phyloP scores from a whole-genome alignment of 2,113 vertebrate species.

The Oncorhynchus kisutch region DNA sequence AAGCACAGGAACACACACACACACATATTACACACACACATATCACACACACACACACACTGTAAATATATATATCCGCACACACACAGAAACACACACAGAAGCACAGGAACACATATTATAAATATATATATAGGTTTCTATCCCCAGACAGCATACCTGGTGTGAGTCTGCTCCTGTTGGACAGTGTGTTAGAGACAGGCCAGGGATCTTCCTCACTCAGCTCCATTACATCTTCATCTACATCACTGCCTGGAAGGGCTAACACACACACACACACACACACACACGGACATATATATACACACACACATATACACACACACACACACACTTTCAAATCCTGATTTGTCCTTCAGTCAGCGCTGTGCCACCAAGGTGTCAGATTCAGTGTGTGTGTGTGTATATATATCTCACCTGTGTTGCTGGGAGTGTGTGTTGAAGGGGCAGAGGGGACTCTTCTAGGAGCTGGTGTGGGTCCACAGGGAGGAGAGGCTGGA shows the following conservation, averaged over 20 bases:
- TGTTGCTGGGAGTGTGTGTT: not conserved
- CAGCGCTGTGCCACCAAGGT: no score
- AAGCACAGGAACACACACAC: not conserved
- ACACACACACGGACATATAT: not conserved
- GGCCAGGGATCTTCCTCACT: slow-evolving; percentile 20
- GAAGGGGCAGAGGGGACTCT: slow-evolving; percentile 9
- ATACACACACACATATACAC: not conserved
- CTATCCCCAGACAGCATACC: slow-evolving; percentile 40
- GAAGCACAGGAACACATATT: slow-evolving; percentile 6
- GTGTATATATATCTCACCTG: not conserved
- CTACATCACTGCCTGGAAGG: slow-evolving; percentile 20
- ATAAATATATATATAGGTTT: no score
- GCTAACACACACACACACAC: slow-evolving; percentile 26
- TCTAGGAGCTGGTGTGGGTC: slow-evolving; percentile 7
- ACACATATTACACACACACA: not conserved
- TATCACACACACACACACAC: not conserved
- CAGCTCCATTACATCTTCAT: slow-evolving; percentile 22
- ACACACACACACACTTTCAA: not conserved
- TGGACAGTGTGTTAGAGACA: not conserved
- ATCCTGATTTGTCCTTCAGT: no score
- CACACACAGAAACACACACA: not conserved
- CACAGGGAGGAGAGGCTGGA: not conserved
- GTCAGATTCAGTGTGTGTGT: no score
- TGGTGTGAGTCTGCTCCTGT: slow-evolving; percentile 22
- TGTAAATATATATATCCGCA: not conserved